Percentiles rank a stretch among this genome's conserved stretches.
Conservation (phyloP, 2,113 vertebrate species). For the Cervus canadensis region DNA sequence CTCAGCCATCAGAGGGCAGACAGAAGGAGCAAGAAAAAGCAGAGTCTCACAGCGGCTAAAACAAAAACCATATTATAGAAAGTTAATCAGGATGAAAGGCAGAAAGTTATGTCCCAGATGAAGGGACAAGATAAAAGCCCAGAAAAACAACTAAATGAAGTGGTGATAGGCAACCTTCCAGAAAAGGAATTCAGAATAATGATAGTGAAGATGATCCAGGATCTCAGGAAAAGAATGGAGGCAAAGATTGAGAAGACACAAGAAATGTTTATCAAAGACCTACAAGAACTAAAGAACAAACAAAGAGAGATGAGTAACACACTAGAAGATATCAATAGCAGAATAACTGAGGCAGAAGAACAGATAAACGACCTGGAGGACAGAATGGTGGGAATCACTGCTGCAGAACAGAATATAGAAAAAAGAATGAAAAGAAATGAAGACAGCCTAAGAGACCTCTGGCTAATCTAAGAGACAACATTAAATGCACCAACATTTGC, state of each 20-base stretch:
- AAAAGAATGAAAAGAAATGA: too few species aligned
- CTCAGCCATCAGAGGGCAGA: not conserved
- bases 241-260: not conserved
- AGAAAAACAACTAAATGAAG: not conserved
- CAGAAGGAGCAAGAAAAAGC: not conserved
- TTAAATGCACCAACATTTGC: too few species aligned
- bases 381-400: too few species aligned
- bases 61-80: not conserved
- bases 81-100: not conserved
- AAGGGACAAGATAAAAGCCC: not conserved
- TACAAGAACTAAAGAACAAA: not conserved
- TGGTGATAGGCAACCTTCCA: not conserved
- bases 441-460: too few species aligned
- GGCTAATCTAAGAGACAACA: too few species aligned
- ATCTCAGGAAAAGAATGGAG: not conserved
- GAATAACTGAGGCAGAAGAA: too few species aligned
- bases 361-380: too few species aligned
- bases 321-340: too few species aligned
- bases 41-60: not conserved
- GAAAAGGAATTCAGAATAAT: not conserved
- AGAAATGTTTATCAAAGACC: not conserved
- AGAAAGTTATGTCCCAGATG: not conserved
- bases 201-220: not conserved
- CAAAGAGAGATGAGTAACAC: not conserved
- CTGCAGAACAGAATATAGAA: too few species aligned